Evolutionary conservation across 2,113 vertebrate genomes (phyloP), one percentile per base, ranked within the genome.

Genomic region (Lepidothrix coronata): DNA sequence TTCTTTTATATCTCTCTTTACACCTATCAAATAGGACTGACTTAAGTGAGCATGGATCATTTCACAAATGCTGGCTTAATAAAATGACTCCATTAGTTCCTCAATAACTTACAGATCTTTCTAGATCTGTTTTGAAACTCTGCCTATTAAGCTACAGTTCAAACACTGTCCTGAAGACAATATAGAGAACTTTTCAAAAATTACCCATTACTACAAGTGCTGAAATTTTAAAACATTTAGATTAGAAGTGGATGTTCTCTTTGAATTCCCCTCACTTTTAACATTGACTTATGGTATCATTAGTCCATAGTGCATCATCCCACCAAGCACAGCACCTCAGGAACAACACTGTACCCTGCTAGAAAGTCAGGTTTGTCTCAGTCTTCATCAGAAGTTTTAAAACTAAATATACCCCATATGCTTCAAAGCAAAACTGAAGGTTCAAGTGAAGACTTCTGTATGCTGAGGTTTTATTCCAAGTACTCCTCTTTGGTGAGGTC

Each of bases 381-480:
- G 77, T 89, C 87, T 94, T 95, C 94, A 84, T 90, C 72, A 77
- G 83, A 75, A 78, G 84, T 46, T 95, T 93, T 93, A 91, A 65
- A 92, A 87, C 90, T 92, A 93, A 96, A 91, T 77, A 96, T 62
- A 93, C 87, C 76, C 86, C 94, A 92, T 74, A 84, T 51, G 76
- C 76, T 93, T 84, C 94, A 95, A 97, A 93, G 91, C 72, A 95
- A 95, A 89, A 92, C 31, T 79, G 93, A 91, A 95, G 92, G 73
- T 95, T 96, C 72, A 77, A 81, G 85, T 91, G 89, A 95, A 96
- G 95, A 93, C 92, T 95, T 91, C 80, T 95, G 75, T 68, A 63
- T 88, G 85, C 78, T 91, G 92, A 90, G 68, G 88, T 62, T 96
- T 93, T 95, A 93, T 86, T 89, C 91, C 95, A 95, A 80, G 91